Conservation (phyloP, 2,797 vertebrate genomes). For the Gadopsis bispinosus region DNA sequence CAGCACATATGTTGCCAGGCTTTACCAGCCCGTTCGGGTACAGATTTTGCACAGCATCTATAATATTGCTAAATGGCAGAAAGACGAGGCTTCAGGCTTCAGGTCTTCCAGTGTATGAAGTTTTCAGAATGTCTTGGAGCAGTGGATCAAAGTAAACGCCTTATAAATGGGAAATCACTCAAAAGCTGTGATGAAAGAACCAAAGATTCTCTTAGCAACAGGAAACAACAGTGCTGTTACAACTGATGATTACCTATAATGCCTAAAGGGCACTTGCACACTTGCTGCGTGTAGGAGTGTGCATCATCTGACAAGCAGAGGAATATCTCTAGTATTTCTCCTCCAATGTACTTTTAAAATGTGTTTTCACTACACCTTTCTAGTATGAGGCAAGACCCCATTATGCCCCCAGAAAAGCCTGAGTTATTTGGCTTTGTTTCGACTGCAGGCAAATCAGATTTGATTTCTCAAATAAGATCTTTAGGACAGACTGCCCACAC, state of each 20-base stretch:
- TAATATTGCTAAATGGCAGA: constrained; percentile 4
- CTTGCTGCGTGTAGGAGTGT: constrained; percentile 18
- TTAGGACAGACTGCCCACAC: no score
- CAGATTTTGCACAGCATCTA: constrained; percentile 10
- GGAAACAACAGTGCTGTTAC: constrained; percentile 12
- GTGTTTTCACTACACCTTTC: neutral
- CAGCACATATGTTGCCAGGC: neutral
- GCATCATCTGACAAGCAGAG: neutral
- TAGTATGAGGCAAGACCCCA: neutral
- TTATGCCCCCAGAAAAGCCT: neutral
- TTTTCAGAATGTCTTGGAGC: constrained; percentile 18
- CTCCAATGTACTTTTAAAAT: neutral
- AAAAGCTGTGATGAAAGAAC: constrained; percentile 13
- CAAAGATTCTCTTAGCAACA: constrained; percentile 10
- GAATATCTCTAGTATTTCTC: neutral
- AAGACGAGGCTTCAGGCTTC: constrained; percentile 9
- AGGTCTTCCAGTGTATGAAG: neutral
- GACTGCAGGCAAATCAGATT: no score
- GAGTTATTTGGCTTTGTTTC: neutral
- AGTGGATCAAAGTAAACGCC: constrained; percentile 31
- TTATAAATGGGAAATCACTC: constrained; percentile 32
- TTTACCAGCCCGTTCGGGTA: neutral
- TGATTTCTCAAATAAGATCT: no score
- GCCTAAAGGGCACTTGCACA: constrained; percentile 3
- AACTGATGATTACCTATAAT: constrained; percentile 16